Evolutionary conservation across 2,888 invertebrate genomes (phyloP).

Genomic region (Chymomyza fuscimana): DNA sequence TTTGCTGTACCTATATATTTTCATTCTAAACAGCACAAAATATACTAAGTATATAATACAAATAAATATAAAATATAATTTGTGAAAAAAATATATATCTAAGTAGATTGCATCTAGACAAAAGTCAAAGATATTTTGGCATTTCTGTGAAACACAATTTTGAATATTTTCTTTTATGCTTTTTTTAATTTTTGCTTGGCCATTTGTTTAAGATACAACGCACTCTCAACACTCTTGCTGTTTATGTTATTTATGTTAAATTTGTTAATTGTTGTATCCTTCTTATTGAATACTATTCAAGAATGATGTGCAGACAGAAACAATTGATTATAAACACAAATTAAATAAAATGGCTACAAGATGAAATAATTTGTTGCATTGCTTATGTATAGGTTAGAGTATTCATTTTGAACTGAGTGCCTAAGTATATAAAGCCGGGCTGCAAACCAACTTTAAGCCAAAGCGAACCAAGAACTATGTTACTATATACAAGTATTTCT

Average conservation of each 20-base stretch:
- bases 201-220: constrained; percentile 21
- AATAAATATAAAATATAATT: constrained; percentile 1
- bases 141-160: neutral
- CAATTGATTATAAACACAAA: constrained; percentile 45
- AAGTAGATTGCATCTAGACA: neutral
- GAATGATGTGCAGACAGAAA: constrained; percentile 49
- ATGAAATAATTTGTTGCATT: neutral
- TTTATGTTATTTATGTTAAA: neutral
- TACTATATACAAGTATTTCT: no score
- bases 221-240: constrained; percentile 16
- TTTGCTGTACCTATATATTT: constrained; percentile 27
- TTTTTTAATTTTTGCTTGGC: neutral
- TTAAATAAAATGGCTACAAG: neutral
- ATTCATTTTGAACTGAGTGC: no score
- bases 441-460: no score
- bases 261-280: constrained; percentile 47
- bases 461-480: no score
- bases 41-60: neutral
- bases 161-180: constrained; percentile 10
- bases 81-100: neutral
- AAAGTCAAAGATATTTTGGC: constrained; percentile 10
- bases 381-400: neutral
- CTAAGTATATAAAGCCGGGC: no score
- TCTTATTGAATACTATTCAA: constrained; percentile 55
- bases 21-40: constrained; percentile 3